phyloP scores from a whole-genome alignment of 2,113 vertebrate genomes.

The Lasiurus borealis region DNA sequence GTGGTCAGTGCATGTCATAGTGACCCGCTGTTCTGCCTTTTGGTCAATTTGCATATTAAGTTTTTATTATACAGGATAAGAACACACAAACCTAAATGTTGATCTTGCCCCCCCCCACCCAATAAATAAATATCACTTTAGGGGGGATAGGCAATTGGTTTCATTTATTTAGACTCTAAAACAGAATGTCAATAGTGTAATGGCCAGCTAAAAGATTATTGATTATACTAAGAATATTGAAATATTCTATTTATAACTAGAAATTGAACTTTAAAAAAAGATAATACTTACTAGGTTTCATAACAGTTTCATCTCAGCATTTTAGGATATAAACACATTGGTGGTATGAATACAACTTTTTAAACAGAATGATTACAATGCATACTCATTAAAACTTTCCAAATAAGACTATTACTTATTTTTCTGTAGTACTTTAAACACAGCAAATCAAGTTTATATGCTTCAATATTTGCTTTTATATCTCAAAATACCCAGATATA shows the following conservation, averaged over 20 bases:
- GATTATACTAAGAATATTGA: neutral
- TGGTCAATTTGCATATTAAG: no score
- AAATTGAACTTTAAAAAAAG: neutral
- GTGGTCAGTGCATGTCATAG: no score
- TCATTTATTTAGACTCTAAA: constrained; percentile 54
- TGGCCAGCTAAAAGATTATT: neutral
- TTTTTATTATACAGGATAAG: neutral
- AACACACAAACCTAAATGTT: neutral
- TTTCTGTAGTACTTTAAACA: constrained; percentile 52
- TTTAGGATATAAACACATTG: constrained; percentile 30
- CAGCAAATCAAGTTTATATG: neutral
- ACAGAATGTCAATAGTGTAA: neutral
- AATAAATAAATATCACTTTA: neutral
- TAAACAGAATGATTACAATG: neutral
- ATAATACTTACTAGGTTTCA: neutral
- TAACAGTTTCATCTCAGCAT: constrained; percentile 28
- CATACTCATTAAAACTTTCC: constrained; percentile 5
- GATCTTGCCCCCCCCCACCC: neutral
- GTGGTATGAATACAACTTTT: neutral
- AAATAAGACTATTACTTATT: neutral
- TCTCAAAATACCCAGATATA: constrained; percentile 1
- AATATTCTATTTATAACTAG: constrained; percentile 3
- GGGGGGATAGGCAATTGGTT: neutral
- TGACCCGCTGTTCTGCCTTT: no score
- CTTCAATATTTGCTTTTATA: neutral